These are phyloP conservation scores for Tupiocoris notatus DNA, from an alignment of 2,888 invertebrate species.

Conservation along the genomic window DNA sequence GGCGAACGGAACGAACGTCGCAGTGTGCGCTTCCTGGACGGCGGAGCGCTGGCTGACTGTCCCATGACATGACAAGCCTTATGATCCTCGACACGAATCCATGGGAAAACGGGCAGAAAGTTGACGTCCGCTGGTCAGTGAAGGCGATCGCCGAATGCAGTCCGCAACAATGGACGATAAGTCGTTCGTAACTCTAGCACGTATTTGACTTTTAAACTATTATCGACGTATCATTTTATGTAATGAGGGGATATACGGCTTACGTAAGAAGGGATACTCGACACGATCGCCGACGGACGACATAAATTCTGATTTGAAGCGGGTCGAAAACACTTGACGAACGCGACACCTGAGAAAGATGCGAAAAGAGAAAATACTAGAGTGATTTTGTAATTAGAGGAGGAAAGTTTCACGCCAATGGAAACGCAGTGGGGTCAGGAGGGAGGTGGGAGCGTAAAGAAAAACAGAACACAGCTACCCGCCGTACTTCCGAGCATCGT, in stretches of 20 bases:
- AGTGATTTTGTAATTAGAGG: too few species aligned
- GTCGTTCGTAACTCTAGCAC: background rate
- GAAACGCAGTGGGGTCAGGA: too few species aligned
- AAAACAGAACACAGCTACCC: too few species aligned
- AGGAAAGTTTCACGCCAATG: too few species aligned
- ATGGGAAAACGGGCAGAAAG: too few species aligned
- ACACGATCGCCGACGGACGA: background rate
- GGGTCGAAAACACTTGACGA: background rate
- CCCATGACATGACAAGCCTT: slow-evolving; percentile 41
- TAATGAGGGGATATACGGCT: background rate
- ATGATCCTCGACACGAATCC: background rate
- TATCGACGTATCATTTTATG: background rate
- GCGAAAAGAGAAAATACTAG: too few species aligned
- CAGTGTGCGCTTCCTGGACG: slow-evolving; percentile 42
- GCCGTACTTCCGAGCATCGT: too few species aligned
- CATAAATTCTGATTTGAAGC: background rate
- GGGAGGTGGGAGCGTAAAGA: too few species aligned
- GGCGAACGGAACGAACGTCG: slow-evolving; percentile 51
- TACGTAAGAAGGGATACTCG: background rate
- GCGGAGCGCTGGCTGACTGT: slow-evolving; percentile 43
- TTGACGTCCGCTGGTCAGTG: background rate
- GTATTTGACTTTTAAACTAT: background rate
- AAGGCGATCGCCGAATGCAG: background rate
- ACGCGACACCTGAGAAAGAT: background rate
- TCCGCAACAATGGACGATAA: background rate